Evolutionary conservation across 2,797 vertebrate genomes (phyloP).

Genomic region (Varecia variegata): DNA sequence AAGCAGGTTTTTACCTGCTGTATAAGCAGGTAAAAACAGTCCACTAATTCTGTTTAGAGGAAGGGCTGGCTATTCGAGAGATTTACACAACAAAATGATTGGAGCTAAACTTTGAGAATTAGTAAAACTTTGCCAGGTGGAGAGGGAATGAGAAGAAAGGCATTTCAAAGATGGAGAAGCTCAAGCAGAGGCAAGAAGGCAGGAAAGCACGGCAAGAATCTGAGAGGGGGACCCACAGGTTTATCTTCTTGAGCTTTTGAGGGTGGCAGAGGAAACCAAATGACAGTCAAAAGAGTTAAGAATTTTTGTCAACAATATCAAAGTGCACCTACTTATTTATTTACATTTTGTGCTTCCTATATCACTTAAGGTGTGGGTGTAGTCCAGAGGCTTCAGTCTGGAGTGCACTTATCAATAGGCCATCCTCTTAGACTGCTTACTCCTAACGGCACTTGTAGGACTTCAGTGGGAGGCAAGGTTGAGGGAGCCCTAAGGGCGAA

Average conservation of each 20-base stretch:
- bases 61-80: not conserved
- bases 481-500: not conserved
- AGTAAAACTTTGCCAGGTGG: not conserved
- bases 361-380: not conserved
- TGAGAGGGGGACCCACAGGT: not conserved
- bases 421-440: not conserved
- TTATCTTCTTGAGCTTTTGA: not conserved
- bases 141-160: not conserved
- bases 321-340: not conserved
- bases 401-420: not conserved
- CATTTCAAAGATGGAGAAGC: not conserved
- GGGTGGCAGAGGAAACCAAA: not conserved
- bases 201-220: not conserved
- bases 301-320: not conserved
- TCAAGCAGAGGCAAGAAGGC: not conserved
- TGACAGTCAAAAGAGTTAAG: not conserved
- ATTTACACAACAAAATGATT: not conserved
- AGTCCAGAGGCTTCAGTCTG: not conserved
- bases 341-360: not conserved
- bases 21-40: not conserved
- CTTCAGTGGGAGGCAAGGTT: not conserved
- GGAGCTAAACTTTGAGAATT: not conserved
- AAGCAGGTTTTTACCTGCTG: constrained; percentile 35
- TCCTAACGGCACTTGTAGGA: not conserved
- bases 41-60: not conserved